phyloP scores from a whole-genome alignment of 2,888 invertebrate species.

The Mythimna ferrago region DNA sequence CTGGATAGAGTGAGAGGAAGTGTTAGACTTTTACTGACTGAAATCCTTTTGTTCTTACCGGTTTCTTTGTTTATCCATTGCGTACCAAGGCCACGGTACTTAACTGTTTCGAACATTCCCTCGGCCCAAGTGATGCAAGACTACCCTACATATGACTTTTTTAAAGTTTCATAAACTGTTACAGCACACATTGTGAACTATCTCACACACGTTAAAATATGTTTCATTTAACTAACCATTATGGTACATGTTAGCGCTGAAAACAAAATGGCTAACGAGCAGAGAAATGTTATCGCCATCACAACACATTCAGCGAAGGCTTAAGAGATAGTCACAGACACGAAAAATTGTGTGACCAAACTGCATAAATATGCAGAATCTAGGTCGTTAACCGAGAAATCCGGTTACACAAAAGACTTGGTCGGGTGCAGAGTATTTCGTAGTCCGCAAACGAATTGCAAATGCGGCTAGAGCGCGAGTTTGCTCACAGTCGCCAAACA shows the following conservation, averaged over 20 bases:
- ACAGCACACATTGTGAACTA: not conserved
- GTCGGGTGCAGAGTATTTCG: slow-evolving; percentile 82
- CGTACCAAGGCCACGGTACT: no score
- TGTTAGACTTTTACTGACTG: no score
- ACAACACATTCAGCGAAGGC: slow-evolving; percentile 51
- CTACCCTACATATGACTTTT: not conserved
- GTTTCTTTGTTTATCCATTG: no score
- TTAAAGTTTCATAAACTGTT: not conserved
- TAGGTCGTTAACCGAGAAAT: slow-evolving; percentile 86
- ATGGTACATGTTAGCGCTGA: not conserved
- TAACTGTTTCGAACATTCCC: no score
- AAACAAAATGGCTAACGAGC: slow-evolving; percentile 34
- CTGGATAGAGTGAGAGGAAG: no score
- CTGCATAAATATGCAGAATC: slow-evolving; percentile 83
- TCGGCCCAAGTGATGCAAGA: no score
- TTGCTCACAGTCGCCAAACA: slow-evolving; percentile 83
- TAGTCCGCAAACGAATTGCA: slow-evolving; percentile 84
- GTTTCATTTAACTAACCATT: slow-evolving; percentile 2
- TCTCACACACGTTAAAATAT: not conserved
- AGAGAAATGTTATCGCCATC: slow-evolving; percentile 44
- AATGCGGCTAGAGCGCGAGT: slow-evolving; percentile 79
- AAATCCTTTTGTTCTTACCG: no score
- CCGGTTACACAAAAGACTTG: slow-evolving; percentile 84
- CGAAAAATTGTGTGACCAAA: slow-evolving; percentile 79
- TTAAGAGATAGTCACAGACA: slow-evolving; percentile 69